phyloP scores from a whole-genome alignment of 2,888 invertebrate species.

The Argyra leucocephala region DNA sequence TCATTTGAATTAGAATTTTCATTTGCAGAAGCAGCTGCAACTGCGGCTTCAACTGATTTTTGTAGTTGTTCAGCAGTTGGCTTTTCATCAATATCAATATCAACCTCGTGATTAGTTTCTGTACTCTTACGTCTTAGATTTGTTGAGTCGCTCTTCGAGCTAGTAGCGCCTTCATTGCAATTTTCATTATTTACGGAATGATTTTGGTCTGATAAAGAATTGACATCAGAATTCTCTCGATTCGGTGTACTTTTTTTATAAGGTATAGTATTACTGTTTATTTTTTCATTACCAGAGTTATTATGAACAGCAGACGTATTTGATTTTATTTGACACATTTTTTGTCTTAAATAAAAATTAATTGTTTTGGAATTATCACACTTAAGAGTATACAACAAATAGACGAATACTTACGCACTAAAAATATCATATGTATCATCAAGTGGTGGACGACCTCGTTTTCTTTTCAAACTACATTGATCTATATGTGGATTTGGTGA shows the following conservation, averaged over 20 bases:
- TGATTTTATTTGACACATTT: background rate
- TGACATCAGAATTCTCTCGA: background rate
- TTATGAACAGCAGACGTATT: background rate
- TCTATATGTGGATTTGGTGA: conserved; percentile 26
- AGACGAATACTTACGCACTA: conserved; percentile 35
- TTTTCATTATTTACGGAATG: background rate
- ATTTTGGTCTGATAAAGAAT: background rate
- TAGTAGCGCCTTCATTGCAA: background rate
- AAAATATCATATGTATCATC: conserved; percentile 47
- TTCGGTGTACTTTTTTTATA: background rate
- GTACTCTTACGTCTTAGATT: background rate
- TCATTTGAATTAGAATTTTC: background rate
- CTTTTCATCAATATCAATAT: conserved; percentile 16
- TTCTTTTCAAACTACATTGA: conserved; percentile 47
- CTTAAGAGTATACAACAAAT: no score
- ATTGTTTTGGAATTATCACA: no score
- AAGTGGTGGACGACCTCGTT: conserved; percentile 58
- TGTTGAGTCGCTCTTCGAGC: background rate
- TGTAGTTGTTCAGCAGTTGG: conserved; percentile 12
- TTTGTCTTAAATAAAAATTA: background rate
- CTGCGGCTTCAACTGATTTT: background rate
- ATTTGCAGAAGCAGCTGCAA: background rate
- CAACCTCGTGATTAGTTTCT: conserved; percentile 5
- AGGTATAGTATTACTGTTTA: background rate
- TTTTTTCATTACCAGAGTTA: background rate